Conservation (phyloP, 2,113 vertebrate species). For the Larimichthys polyactis region DNA sequence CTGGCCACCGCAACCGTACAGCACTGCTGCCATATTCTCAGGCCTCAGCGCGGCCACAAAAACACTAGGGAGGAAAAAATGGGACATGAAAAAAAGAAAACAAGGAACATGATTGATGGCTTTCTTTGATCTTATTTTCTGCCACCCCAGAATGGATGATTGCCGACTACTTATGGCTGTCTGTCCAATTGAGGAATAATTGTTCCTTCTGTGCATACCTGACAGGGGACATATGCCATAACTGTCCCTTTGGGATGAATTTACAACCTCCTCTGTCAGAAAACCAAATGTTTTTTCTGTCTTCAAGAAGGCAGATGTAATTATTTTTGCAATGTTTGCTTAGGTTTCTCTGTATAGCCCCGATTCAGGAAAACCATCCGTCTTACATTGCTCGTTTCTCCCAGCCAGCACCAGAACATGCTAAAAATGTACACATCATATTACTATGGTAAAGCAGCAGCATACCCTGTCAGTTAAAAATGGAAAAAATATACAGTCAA, state of each 20-base stretch:
- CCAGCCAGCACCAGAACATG: conserved; percentile 37
- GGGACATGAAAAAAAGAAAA: conserved; percentile 71
- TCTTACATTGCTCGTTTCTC: conserved; percentile 46
- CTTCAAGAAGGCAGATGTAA: conserved; percentile 64
- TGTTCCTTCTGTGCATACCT: conserved; percentile 78
- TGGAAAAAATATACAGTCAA: conserved; percentile 48
- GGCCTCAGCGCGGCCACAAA: conserved; percentile 71
- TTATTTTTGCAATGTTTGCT: conserved; percentile 77
- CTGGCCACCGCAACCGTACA: conserved; percentile 70
- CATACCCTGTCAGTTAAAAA: conserved; percentile 55
- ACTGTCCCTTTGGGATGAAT: conserved; percentile 71
- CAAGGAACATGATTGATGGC: conserved; percentile 78
- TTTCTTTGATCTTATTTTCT: conserved; percentile 82
- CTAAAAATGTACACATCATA: conserved; percentile 65
- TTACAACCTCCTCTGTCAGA: conserved; percentile 69
- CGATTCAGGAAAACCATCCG: conserved; percentile 51
- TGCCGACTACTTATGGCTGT: conserved; percentile 76
- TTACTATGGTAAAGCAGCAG: conserved; percentile 58
- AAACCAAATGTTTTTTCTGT: conserved; percentile 74
- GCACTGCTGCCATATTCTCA: conserved; percentile 71
- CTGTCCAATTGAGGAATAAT: conserved; percentile 79
- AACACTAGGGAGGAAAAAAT: conserved; percentile 70
- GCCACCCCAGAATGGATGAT: conserved; percentile 77
- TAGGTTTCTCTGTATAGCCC: conserved; percentile 65
- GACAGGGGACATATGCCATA: conserved; percentile 76